These are phyloP conservation scores for Meta bourneti DNA, from an alignment of 2,888 invertebrate species.

Conservation along the genomic window DNA sequence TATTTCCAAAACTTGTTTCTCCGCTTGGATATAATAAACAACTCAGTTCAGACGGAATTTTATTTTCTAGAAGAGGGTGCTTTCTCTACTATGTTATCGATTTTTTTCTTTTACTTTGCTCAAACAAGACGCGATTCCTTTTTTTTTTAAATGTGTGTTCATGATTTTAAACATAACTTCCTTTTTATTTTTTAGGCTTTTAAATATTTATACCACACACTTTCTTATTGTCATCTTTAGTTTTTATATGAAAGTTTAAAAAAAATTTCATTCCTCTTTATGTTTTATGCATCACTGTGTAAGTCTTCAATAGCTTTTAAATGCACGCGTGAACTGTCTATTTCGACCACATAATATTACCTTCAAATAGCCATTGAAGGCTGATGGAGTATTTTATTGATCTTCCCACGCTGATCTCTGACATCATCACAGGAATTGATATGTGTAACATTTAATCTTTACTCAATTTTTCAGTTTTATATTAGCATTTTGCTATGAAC, in stretches of 20 bases:
- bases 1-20: conserved; percentile 45
- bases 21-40: conserved; percentile 55
- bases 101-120: not conserved
- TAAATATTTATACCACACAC: not conserved
- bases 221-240: not conserved
- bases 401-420: too few relatives aligned
- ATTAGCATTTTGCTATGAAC: too few relatives aligned
- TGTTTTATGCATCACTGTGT: too few relatives aligned
- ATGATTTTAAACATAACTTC: not conserved
- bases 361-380: too few relatives aligned
- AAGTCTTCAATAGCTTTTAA: too few relatives aligned
- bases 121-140: not conserved
- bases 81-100: conserved; percentile 19
- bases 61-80: conserved; percentile 24
- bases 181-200: not conserved
- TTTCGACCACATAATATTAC: too few relatives aligned
- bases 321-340: too few relatives aligned
- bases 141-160: not conserved
- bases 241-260: not conserved
- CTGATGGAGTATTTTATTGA: too few relatives aligned
- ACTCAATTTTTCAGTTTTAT: too few relatives aligned
- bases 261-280: not conserved
- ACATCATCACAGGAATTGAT: too few relatives aligned
- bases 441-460: too few relatives aligned
- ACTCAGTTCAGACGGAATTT: conserved; percentile 36